Conservation (phyloP, 2,888 invertebrate genomes). For the Limnephilus auricula region DNA sequence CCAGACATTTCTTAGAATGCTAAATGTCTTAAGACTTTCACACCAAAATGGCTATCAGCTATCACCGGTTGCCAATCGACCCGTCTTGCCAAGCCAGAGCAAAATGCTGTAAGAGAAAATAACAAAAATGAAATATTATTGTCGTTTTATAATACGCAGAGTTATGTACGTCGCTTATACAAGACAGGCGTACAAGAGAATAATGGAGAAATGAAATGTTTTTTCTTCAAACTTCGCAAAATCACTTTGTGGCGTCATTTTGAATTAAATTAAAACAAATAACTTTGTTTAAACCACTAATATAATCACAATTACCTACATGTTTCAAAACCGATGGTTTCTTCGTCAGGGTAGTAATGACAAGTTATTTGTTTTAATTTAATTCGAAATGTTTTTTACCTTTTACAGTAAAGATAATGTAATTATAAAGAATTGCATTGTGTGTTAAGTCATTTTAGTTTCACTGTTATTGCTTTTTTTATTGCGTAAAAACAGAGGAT, state of each 20-base stretch:
- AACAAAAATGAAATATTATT: not conserved
- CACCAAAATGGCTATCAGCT: slow-evolving; percentile 2
- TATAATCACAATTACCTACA: too few species aligned
- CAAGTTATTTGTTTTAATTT: too few species aligned
- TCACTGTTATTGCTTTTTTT: too few species aligned
- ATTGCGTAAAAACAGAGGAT: too few species aligned
- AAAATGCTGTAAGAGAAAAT: not conserved
- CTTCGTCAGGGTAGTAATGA: too few species aligned
- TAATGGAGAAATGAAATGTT: not conserved
- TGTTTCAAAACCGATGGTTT: too few species aligned
- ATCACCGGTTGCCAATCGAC: not conserved
- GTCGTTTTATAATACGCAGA: not conserved
- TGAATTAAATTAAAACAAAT: too few species aligned
- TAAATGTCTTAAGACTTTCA: not conserved
- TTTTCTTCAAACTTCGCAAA: too few species aligned
- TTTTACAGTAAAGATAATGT: not conserved
- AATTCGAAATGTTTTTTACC: not conserved
- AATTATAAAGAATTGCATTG: not conserved
- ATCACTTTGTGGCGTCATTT: too few species aligned
- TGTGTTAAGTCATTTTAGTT: too few species aligned
- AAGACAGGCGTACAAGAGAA: not conserved
- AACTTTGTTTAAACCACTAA: too few species aligned
- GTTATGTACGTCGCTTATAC: not conserved
- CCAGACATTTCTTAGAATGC: not conserved
- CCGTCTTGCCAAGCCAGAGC: not conserved